These are phyloP conservation scores for Patella pellucida DNA, from an alignment of 2,888 invertebrate genomes.

Conservation along the genomic window DNA sequence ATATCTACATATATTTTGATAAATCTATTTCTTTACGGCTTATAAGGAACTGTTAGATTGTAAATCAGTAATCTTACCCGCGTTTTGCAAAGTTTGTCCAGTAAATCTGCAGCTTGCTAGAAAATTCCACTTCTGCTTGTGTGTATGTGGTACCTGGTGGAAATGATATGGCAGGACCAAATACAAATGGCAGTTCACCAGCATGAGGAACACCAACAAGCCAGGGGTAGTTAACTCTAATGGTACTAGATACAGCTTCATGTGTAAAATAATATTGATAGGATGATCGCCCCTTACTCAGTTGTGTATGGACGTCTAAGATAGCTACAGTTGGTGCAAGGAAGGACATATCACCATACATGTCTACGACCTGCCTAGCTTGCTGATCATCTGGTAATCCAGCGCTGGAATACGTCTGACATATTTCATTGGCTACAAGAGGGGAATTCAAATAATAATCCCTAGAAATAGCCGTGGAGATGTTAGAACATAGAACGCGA, in stretches of 20 bases:
- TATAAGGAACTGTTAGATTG: too few species aligned
- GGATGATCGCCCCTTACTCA: constrained; percentile 7
- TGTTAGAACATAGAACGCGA: constrained; percentile 26
- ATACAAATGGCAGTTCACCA: constrained; percentile 28
- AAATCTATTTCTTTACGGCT: too few species aligned
- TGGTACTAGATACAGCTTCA: neutral
- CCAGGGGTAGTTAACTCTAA: constrained; percentile 13
- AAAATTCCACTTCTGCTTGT: constrained; percentile 80
- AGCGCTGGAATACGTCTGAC: constrained; percentile 15
- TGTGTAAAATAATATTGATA: constrained; percentile 32
- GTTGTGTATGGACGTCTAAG: constrained; percentile 15
- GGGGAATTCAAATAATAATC: constrained; percentile 27
- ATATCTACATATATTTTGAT: too few species aligned
- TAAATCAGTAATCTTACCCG: constrained; percentile 77
- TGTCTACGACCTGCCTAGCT: constrained; percentile 25
- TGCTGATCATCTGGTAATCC: constrained; percentile 15
- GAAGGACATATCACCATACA: constrained; percentile 36
- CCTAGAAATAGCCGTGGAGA: constrained; percentile 24
- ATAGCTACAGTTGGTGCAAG: constrained; percentile 27
- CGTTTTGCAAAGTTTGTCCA: constrained; percentile 96
- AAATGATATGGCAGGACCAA: constrained; percentile 69
- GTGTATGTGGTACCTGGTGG: neutral
- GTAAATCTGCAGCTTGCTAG: constrained; percentile 88
- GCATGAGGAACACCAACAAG: constrained; percentile 28
- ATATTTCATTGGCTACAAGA: constrained; percentile 14